Base-by-base conservation (phyloP, 1,140 invertebrate species). In the Asobara japonica region DNA sequence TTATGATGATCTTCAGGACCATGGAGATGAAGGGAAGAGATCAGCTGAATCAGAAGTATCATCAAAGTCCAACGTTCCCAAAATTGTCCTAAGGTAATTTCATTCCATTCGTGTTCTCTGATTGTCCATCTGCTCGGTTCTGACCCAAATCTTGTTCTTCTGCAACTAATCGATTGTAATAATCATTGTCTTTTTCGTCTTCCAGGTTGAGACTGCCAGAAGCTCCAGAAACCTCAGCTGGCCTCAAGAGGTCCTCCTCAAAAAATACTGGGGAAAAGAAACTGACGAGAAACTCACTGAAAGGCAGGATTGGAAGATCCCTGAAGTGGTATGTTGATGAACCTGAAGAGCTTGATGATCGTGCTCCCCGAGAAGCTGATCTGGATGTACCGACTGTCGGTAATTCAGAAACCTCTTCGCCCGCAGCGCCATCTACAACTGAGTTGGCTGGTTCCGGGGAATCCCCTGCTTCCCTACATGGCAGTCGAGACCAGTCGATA, bases 21-120 rank as follows among this genome's bases (percentile, higher is more conserved):
- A 18, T 22, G 38, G n/a, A 48, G 60, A 30, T 36, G 30, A 64
- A 16, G 41, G 5, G 30, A 73, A 73, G 27, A 33, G 16, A 16
- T 62, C 60, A 5, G 29, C 4, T 7, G n/a, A 65, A 6, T 16
- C n/a, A n/a, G 64, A 25, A 7, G 11, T 38, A 36, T 25, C 16
- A 27, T n/a, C 29, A 65, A 20, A 30, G 25, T 16, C 29, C 29
- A 13, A n/a, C n/a, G 25, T 30, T 30, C 60, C 60, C 11, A 62
- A 62, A 16, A 31, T 62, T 29, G 29, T 62, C n/a, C 60, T 62
- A n/a, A n/a, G n/a, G n/a, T n/a, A n/a, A n/a, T n/a, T n/a, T n/a
- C n/a, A n/a, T n/a, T n/a, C n/a, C n/a, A n/a, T n/a, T n/a, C n/a
- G n/a, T n/a, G n/a, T n/a, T n/a, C n/a, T n/a, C n/a, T n/a, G n/a